Conservation (phyloP, 2,113 vertebrate species). For the Ciconia stormi region DNA sequence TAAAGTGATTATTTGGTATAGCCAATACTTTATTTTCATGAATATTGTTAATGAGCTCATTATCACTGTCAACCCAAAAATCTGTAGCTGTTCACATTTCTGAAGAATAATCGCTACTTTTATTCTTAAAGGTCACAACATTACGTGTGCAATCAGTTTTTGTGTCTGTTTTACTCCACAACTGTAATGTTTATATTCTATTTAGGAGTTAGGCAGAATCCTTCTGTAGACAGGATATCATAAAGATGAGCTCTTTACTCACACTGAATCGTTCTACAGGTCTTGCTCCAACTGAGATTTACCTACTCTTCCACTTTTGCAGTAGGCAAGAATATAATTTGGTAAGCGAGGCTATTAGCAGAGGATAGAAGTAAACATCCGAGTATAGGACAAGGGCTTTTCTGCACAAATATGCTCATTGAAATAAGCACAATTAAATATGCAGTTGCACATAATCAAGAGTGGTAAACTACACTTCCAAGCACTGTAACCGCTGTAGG, state of each 20-base stretch:
- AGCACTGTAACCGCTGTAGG: neutral
- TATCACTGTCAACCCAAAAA: neutral
- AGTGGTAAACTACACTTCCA: neutral
- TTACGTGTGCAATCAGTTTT: neutral
- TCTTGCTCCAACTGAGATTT: neutral
- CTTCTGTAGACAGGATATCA: neutral
- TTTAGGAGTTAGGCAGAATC: neutral
- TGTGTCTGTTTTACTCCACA: neutral
- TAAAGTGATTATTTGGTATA: neutral
- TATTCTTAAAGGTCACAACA: neutral
- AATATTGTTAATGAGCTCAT: neutral
- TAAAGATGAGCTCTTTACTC: neutral
- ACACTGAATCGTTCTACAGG: neutral
- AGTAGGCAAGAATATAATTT: neutral
- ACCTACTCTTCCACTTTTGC: neutral
- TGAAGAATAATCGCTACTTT: neutral
- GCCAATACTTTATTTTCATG: neutral
- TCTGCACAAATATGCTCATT: neutral
- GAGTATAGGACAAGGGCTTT: neutral
- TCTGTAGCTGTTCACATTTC: neutral
- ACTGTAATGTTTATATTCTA: neutral
- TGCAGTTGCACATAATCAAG: neutral
- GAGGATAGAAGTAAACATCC: neutral
- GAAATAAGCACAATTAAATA: neutral
- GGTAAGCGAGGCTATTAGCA: neutral